Conservation (phyloP, 2,797 vertebrate genomes). For the Tokudaia muenninki region DNA sequence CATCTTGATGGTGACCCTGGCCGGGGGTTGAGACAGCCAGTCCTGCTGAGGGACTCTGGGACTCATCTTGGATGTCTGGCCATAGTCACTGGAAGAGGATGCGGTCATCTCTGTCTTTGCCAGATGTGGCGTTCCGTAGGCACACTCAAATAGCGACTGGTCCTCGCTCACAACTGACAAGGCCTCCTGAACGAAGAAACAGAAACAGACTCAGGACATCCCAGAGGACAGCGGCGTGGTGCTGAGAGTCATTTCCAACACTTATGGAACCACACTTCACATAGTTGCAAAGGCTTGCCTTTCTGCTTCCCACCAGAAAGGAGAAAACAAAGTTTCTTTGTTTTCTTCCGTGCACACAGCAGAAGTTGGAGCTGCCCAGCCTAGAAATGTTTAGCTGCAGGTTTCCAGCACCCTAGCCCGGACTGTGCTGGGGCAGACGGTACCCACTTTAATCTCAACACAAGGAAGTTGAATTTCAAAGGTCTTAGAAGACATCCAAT, state of each 20-base stretch:
- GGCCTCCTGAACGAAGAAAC: constrained; percentile 89
- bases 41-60: constrained; percentile 92
- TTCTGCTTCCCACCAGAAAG: constrained; percentile 11
- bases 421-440: not conserved
- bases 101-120: constrained; percentile 93
- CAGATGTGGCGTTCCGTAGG: constrained; percentile 92
- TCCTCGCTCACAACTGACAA: constrained; percentile 95
- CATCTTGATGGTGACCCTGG: constrained; percentile 94
- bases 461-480: constrained; percentile 82
- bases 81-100: constrained; percentile 92
- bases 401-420: not conserved
- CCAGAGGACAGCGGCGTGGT: not conserved
- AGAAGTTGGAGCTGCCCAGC: not conserved
- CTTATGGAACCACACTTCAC: rapidly evolving
- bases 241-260: not conserved
- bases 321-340: not conserved
- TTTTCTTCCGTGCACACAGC: not conserved
- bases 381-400: not conserved
- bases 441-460: constrained; percentile 73
- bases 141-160: constrained; percentile 93
- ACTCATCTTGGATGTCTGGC: constrained; percentile 93
- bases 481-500: constrained; percentile 78
- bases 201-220: constrained; percentile 42
- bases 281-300: rapidly evolving
- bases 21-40: constrained; percentile 91